Base-by-base conservation (phyloP, 2,888 invertebrate genomes). In the Dicyrtomina minuta region DNA sequence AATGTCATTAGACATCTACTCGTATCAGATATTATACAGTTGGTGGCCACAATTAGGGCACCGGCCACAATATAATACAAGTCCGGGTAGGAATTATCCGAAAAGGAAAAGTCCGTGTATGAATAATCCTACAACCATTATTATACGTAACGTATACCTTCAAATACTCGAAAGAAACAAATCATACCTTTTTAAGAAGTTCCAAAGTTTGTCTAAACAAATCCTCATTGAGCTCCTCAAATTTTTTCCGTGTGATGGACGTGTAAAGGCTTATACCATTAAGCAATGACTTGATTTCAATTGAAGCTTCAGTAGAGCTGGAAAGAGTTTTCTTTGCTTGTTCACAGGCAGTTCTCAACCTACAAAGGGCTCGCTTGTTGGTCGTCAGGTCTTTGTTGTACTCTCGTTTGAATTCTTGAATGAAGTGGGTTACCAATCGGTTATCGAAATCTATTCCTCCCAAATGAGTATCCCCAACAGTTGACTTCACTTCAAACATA, bases 181-280 rank as follows among this genome's bases (percentile, higher is more conserved):
- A 39, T 26, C 26, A 58, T 72, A 71, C 68, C 96, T 74, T 97
- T 84, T 98, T 96, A 0, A 98, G 97, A 4, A 96, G 96, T 80
- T 96, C 95, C 87, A 99, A 88, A 72, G 97, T 97, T 72, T 91
- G 90, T 75, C 96, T 88, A 90, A 99, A 97, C 77, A 98, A 86
- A 83, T 98, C 97, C 13, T 94, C 92, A 82, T 94, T 93, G 80
- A 99, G 85, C 82, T 98, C 97, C 83, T 99, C 98, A 82, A 99
- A 99, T 80, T 96, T 88, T 70, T 97, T 97, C 79, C 96, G 87
- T 17, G 96, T 96, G 81, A 98, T 91, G 64, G 90, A 92, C 0
- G 96, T 94, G 84, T 96, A 95, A 86, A 95, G 97, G 82, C 98
- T 97, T 77, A 94, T 90, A 74, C 96, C 96, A 82, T 97, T 96